Percentiles rank a stretch among this genome's conserved stretches.
These are phyloP conservation scores for Acrocephalus kingi DNA, from an alignment of 2,113 vertebrate species.

Conservation along the genomic window DNA sequence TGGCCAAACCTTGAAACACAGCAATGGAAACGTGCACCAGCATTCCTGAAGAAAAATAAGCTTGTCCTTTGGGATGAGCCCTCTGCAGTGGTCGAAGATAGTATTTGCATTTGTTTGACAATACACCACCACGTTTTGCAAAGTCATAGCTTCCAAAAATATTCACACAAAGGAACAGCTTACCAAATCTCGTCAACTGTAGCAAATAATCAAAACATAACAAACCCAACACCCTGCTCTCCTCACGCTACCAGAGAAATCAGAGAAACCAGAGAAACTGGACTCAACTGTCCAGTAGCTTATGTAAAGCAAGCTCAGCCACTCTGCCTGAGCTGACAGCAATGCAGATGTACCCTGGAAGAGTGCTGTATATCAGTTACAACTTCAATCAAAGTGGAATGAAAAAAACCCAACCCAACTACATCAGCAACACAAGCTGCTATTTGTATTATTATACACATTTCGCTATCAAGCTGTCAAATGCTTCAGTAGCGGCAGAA, in stretches of 20 bases:
- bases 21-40: not conserved
- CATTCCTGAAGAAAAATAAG: not conserved
- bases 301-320: not conserved
- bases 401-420: not conserved
- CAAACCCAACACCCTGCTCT: not conserved
- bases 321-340: not conserved
- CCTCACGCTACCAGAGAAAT: not conserved
- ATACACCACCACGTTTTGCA: not conserved
- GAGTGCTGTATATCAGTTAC: not conserved
- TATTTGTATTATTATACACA: slow-evolving; percentile 45
- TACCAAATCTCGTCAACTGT: not conserved
- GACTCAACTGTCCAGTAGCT: not conserved
- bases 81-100: not conserved
- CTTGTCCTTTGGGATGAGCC: not conserved
- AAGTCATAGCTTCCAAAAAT: not conserved
- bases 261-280: no score
- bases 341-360: not conserved
- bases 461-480: slow-evolving; percentile 56
- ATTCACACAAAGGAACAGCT: not conserved
- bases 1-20: not conserved
- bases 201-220: not conserved
- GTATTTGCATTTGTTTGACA: not conserved
- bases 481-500: not conserved
- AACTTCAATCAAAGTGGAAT: not conserved
- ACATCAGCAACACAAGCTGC: slow-evolving; percentile 37